Base-by-base conservation (phyloP, 2,888 invertebrate genomes). In the Nasonia oneida region DNA sequence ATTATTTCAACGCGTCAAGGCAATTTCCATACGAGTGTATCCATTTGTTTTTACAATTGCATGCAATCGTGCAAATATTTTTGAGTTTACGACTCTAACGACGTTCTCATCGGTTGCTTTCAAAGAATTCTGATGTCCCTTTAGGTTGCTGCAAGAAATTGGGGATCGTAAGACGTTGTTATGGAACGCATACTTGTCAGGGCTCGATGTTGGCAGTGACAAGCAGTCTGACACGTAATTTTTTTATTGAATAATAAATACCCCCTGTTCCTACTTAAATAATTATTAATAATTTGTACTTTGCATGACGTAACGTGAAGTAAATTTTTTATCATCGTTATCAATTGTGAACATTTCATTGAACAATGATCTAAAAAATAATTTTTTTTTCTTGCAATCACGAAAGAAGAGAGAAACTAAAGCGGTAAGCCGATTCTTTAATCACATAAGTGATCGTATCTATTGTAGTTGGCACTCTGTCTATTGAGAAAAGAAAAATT, bases 81-180 rank as follows among this genome's bases (percentile, higher is more conserved):
- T 53, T 70, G 29, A 83, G n/a, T 61, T 42, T 73, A 70, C 14
- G 23, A 53, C 37, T 79, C 42, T 84, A 53, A 33, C 18, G 53
- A 74, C 57, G 73, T 77, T 61, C 81, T 86, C 67, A 23, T 81
- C 78, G 86, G 78, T 80, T 57, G 64, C 42, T 67, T 33, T 75
- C 78, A 78, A 85, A 39, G 15, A 77, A 42, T 75, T 83, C 64
- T 81, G 78, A 81, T 85, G 64, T 83, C 78, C 81, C 81, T 75
- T 83, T 84, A 87, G 87, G 85, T 85, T 87, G 47, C 83, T 87
- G 71, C 83, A 85, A 85, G 87, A 87, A 85, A 85, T 87, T 83
- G 87, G 85, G 78, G 70, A 85, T 81, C 81, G 76, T 81, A 87
- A 85, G 83, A 87, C 77, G 74, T 77, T 81, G 74, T 83, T 87